phyloP scores from a whole-genome alignment of 2,888 invertebrate genomes.

The Mimumesa dahlbomi region DNA sequence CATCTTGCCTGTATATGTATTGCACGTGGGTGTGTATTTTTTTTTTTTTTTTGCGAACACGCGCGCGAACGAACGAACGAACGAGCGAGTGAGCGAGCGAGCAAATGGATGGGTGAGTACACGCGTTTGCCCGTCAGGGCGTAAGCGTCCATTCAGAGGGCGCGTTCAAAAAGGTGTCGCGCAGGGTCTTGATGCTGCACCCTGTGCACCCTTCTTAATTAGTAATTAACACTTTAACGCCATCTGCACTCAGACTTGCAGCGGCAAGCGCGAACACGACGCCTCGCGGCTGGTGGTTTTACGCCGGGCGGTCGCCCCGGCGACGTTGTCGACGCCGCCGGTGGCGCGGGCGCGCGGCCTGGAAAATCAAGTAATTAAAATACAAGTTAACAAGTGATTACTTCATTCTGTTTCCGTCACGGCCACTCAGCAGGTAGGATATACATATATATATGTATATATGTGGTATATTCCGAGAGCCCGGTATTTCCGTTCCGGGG shows the following conservation, averaged over 20 bases:
- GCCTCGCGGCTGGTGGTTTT: not conserved
- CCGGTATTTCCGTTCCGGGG: conserved; percentile 34
- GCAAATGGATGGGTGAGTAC: conserved; percentile 65
- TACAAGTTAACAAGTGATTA: conserved; percentile 71
- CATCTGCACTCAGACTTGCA: conserved; percentile 71
- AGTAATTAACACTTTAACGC: conserved; percentile 80
- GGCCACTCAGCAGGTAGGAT: conserved; percentile 61
- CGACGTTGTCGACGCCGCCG: conserved; percentile 25
- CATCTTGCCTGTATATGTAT: not conserved
- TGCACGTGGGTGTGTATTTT: too few species aligned
- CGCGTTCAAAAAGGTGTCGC: conserved; percentile 79
- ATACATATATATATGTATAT: too few species aligned
- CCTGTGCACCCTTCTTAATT: conserved; percentile 78
- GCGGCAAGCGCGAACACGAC: conserved; percentile 54
- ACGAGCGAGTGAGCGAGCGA: conserved; percentile 17
- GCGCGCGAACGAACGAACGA: too few species aligned
- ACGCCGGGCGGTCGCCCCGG: conserved; percentile 4
- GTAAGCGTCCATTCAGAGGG: conserved; percentile 77
- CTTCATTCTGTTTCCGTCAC: conserved; percentile 57
- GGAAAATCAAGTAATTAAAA: conserved; percentile 73
- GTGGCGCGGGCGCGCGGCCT: conserved; percentile 52
- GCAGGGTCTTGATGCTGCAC: conserved; percentile 73
- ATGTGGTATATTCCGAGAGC: too few species aligned
- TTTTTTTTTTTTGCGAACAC: too few species aligned
- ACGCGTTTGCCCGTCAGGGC: conserved; percentile 75